phyloP scores from a whole-genome alignment of 2,797 vertebrate genomes.

The Chelmon rostratus region DNA sequence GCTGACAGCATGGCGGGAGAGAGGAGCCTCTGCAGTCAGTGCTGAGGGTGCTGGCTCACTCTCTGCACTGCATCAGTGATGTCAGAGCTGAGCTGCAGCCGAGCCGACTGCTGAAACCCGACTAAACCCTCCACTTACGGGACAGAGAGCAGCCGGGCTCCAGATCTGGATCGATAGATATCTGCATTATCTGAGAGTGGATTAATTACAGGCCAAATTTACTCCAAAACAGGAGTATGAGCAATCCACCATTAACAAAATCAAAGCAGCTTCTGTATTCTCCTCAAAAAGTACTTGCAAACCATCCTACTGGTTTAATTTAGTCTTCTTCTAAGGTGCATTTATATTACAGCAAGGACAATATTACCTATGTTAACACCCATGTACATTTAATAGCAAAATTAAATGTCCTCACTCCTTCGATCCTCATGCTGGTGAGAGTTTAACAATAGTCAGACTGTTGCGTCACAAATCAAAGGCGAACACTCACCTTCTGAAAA shows the following conservation, averaged over 20 bases:
- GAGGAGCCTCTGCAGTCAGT: constrained; percentile 58
- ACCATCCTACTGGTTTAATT: not conserved
- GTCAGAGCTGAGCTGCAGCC: constrained; percentile 64
- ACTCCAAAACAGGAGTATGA: not conserved
- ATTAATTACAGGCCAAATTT: not conserved
- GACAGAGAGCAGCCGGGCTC: not conserved
- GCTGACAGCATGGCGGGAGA: constrained; percentile 20
- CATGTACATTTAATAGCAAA: not conserved
- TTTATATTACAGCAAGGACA: not conserved
- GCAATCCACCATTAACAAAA: not conserved
- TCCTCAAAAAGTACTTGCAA: not conserved
- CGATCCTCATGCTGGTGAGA: not conserved
- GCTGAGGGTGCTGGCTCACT: constrained; percentile 29
- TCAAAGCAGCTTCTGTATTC: not conserved
- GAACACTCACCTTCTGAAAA: constrained; percentile 60
- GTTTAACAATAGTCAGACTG: not conserved
- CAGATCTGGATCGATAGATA: constrained; percentile 24
- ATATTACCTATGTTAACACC: not conserved
- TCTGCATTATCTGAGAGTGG: constrained; percentile 5
- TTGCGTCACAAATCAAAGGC: not conserved
- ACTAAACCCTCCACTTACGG: not conserved
- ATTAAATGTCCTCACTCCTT: not conserved
- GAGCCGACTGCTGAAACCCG: constrained; percentile 31
- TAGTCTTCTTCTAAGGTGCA: not conserved
- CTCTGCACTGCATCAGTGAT: constrained; percentile 72